A percentile compares a stretch with the other conserved stretches of the same genome.
Conservation (phyloP, 2,797 vertebrate species). For the Anas capensis region DNA sequence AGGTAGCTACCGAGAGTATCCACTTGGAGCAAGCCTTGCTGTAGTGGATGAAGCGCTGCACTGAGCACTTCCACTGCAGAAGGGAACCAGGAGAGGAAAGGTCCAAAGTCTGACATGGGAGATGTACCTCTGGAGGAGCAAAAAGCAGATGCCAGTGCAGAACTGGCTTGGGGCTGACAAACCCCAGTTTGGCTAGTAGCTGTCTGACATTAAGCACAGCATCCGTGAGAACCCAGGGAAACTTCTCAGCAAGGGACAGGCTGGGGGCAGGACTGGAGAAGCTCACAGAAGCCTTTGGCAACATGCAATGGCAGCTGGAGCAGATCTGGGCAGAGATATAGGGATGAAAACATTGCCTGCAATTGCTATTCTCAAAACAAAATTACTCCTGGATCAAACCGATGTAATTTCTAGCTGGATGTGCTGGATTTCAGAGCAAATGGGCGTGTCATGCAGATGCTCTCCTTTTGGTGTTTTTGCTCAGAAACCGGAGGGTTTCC, state of each 20-base stretch:
- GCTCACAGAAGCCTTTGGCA: not conserved
- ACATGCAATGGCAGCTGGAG: not conserved
- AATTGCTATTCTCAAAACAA: not conserved
- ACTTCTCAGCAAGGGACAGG: not conserved
- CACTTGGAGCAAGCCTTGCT: not conserved
- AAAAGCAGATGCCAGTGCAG: not conserved
- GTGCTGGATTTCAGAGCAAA: not conserved
- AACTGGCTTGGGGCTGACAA: not conserved
- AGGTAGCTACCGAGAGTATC: not conserved
- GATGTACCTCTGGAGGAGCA: not conserved
- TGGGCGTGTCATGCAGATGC: not conserved
- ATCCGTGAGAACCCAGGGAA: not conserved
- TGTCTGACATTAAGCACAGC: not conserved
- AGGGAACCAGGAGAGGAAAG: not conserved
- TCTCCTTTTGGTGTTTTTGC: not conserved
- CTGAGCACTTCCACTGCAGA: not conserved
- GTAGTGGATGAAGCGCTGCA: rapidly evolving
- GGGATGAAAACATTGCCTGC: not conserved
- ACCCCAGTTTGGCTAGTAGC: not conserved
- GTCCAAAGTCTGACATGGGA: not conserved
- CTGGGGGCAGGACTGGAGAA: not conserved
- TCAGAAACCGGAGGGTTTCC: not conserved
- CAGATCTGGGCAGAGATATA: not conserved
- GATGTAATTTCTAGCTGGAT: not conserved
- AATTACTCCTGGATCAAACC: not conserved